phyloP scores from a whole-genome alignment of 2,113 vertebrate species.

The Polypterus bichir region DNA sequence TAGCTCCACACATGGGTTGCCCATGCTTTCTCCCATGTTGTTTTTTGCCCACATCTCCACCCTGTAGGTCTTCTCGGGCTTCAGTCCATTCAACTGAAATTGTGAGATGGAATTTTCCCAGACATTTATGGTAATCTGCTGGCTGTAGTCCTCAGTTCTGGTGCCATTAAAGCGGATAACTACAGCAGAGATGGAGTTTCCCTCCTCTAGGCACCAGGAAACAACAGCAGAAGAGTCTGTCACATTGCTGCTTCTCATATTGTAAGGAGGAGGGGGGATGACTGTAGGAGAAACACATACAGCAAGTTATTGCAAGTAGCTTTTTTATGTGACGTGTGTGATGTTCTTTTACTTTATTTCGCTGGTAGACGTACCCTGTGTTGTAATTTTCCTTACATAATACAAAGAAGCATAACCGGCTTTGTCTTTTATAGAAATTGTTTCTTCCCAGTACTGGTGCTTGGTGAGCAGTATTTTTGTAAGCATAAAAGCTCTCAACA shows the following conservation, averaged over 20 bases:
- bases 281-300: slow-evolving; percentile 29
- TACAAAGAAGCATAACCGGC: too few species aligned
- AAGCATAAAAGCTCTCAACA: too few species aligned
- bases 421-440: too few species aligned
- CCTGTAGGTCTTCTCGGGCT: slow-evolving; percentile 53
- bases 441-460: too few species aligned
- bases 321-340: too few species aligned
- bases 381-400: too few species aligned
- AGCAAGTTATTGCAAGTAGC: too few species aligned
- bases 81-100: slow-evolving; percentile 65
- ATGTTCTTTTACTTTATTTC: too few species aligned
- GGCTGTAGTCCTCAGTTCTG: slow-evolving; percentile 52
- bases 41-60: slow-evolving; percentile 67
- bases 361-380: too few species aligned
- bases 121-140: slow-evolving; percentile 57
- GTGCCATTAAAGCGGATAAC: slow-evolving; percentile 63
- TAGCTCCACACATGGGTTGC: slow-evolving; percentile 40
- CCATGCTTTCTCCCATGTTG: slow-evolving; percentile 60
- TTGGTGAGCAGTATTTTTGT: too few species aligned
- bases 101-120: slow-evolving; percentile 45
- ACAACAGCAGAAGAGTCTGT: slow-evolving; percentile 64
- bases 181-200: slow-evolving; percentile 66
- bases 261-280: slow-evolving; percentile 59
- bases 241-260: slow-evolving; percentile 60
- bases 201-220: slow-evolving; percentile 59